Conservation (phyloP, 2,888 invertebrate species). For the Nomada fucata region DNA sequence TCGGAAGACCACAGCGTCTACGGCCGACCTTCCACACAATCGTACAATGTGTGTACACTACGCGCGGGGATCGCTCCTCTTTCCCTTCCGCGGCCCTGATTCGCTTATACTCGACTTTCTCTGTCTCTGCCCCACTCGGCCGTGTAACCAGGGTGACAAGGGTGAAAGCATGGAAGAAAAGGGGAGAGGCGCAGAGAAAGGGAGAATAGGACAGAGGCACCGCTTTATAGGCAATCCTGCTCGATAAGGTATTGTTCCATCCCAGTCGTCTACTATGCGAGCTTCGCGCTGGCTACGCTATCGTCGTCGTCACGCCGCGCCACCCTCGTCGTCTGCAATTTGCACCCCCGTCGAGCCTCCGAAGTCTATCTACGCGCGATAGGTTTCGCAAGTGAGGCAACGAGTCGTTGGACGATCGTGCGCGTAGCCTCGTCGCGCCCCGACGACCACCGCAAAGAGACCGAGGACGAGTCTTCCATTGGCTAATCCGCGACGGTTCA, state of each 20-base stretch:
- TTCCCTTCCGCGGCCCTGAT: constrained; percentile 28
- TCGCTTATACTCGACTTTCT: constrained; percentile 37
- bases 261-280: constrained; percentile 73
- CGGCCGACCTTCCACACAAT: constrained; percentile 65
- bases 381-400: constrained; percentile 21
- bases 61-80: constrained; percentile 56
- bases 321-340: constrained; percentile 22
- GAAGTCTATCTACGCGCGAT: background rate
- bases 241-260: constrained; percentile 83
- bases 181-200: background rate
- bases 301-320: constrained; percentile 34
- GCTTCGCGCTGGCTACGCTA: constrained; percentile 61
- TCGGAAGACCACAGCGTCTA: constrained; percentile 77
- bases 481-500: constrained; percentile 12
- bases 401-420: background rate
- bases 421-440: background rate
- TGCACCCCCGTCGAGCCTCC: constrained; percentile 9
- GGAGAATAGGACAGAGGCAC: background rate
- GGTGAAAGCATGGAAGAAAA: background rate
- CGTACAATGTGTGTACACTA: constrained; percentile 72
- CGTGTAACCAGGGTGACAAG: background rate
- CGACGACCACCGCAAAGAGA: background rate
- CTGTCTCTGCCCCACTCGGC: constrained; percentile 23
- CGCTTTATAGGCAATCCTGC: constrained; percentile 79
- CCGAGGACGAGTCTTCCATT: background rate